A percentile compares a stretch with the other conserved stretches of the same genome.
Conservation (phyloP, 2,797 vertebrate genomes). For the Hafferia zeledoni region DNA sequence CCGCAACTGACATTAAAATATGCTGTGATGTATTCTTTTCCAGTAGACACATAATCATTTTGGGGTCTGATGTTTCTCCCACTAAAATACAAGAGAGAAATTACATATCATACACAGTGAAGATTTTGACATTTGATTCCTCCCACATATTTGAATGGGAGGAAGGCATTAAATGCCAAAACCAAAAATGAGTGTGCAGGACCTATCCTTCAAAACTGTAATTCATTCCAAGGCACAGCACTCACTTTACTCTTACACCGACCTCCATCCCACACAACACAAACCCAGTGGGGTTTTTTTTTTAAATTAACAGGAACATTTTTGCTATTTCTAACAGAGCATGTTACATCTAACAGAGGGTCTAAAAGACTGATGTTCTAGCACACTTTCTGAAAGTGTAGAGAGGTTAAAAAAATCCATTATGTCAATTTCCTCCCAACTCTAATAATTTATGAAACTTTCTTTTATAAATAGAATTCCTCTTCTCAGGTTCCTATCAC, state of each 20-base stretch:
- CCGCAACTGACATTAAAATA: conserved; percentile 51
- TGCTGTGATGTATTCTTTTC: conserved; percentile 19
- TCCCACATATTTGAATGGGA: conserved; percentile 53
- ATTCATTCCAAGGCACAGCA: conserved; percentile 21
- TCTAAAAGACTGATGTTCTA: neutral
- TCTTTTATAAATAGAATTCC: neutral
- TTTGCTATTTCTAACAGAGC: neutral
- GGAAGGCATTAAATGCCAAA: conserved; percentile 58
- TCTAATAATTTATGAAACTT: neutral
- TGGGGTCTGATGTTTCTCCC: conserved; percentile 49
- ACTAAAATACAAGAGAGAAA: conserved; percentile 57
- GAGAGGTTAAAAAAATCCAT: neutral
- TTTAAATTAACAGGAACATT: neutral
- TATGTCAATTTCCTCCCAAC: neutral
- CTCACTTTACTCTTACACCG: neutral
- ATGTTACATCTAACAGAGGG: neutral
- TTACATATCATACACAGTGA: conserved; percentile 40
- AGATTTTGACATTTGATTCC: conserved; percentile 57
- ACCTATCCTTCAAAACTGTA: conserved; percentile 22
- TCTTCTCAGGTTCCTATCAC: neutral
- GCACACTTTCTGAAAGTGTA: neutral
- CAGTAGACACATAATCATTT: conserved; percentile 53
- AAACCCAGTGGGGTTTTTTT: neutral
- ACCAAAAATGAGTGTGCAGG: conserved; percentile 37
- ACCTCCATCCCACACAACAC: conserved; percentile 3